phyloP scores from a whole-genome alignment of 2,797 vertebrate genomes.

The Semaprochilodus insignis region DNA sequence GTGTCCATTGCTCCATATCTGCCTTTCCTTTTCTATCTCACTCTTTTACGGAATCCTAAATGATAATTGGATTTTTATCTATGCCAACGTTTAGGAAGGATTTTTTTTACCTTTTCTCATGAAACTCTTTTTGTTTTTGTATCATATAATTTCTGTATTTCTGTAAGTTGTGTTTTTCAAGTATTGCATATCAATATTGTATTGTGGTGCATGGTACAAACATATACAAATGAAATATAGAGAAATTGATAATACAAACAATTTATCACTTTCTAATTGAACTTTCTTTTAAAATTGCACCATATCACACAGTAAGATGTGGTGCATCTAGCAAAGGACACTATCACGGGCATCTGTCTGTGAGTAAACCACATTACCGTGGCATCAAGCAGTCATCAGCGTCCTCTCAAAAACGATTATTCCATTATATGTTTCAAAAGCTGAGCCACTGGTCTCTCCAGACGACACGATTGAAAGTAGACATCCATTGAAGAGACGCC shows the following conservation, averaged over 20 bases:
- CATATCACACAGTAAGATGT: neutral
- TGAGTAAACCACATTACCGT: conserved; percentile 24
- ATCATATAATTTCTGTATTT: no score
- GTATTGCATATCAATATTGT: neutral
- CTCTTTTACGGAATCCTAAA: neutral
- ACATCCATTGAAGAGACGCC: neutral
- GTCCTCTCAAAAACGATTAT: conserved; percentile 18
- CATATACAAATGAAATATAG: no score
- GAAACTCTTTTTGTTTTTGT: no score
- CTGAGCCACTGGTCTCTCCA: conserved; percentile 8
- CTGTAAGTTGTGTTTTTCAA: no score
- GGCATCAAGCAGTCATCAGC: conserved; percentile 25
- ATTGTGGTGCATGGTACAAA: neutral
- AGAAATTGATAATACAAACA: no score
- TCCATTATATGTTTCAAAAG: conserved; percentile 20
- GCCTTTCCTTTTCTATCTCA: neutral
- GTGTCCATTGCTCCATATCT: neutral
- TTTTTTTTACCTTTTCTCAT: no score
- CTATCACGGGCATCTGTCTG: neutral
- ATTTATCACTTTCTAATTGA: neutral
- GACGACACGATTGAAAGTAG: neutral
- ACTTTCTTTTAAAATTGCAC: neutral
- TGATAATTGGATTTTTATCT: conserved; percentile 28
- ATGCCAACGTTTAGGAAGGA: neutral
- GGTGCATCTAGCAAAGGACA: neutral